phyloP scores from a whole-genome alignment of 2,113 vertebrate genomes.

The Dascyllus trimaculatus region DNA sequence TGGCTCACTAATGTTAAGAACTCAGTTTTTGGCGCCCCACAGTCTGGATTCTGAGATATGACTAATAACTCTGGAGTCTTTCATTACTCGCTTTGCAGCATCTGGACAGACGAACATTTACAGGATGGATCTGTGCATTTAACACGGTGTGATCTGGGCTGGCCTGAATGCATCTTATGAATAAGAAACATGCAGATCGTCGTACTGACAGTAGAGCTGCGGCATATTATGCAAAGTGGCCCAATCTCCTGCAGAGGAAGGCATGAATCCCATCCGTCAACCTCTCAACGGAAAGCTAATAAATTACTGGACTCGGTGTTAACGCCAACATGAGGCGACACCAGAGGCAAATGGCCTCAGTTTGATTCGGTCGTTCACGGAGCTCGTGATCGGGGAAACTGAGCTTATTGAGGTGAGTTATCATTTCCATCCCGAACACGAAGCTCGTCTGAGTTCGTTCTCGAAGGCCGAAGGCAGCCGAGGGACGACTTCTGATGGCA shows the following conservation, averaged over 20 bases:
- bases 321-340: neutral
- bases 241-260: constrained; percentile 6
- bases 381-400: neutral
- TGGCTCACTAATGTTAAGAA: no score
- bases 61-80: neutral
- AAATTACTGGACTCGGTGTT: neutral
- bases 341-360: constrained; percentile 6
- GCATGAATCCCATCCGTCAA: constrained; percentile 20
- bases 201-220: neutral
- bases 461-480: neutral
- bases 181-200: neutral
- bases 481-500: no score
- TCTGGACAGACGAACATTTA: neutral
- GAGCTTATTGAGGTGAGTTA: neutral
- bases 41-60: neutral
- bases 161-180: constrained; percentile 25
- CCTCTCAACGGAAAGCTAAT: constrained; percentile 15
- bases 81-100: neutral
- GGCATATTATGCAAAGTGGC: constrained; percentile 35
- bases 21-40: no score
- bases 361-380: constrained; percentile 7
- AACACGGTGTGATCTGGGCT: neutral
- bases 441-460: neutral
- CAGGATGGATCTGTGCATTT: neutral
- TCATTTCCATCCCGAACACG: neutral